Base-by-base conservation (phyloP, 2,797 vertebrate genomes). In the Graptemys geographica region DNA sequence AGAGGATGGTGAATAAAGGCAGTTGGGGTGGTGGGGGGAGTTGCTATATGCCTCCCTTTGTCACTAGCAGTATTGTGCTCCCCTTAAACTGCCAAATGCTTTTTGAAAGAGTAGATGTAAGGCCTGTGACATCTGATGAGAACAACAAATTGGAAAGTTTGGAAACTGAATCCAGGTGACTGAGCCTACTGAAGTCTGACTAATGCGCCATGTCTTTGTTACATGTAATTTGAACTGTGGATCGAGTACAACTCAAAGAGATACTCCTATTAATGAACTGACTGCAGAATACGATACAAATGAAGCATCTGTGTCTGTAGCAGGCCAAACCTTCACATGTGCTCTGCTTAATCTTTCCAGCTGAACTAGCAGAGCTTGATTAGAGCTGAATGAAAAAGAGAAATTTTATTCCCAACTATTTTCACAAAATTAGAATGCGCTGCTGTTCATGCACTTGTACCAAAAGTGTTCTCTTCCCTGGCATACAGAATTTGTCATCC, bases 121-220 rank as follows among this genome's bases (percentile, higher is more conserved):
- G 65, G 88, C 37, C 92, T 96, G 94, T 93, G 95, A 94, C 74
- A 97, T 74, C 85, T 89, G 94, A 97, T 91, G 49, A 94, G 80
- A 2, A 1, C 53, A 13, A 78, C 90, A 92, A 92, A 89, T 84
- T 84, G 95, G 96, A 95, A 96, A 96, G 90, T 96, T 93, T 89
- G 94, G 97, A 97, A 97, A 97, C 90, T 92, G 92, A 96, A 94
- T 89, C 94, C 94, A 56, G 57, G 86, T 90, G 79, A 81, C 84
- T 87, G 84, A 4, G 59, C 88, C 83, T 92, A 55, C 84, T 89
- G 84, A 93, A 89, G 93, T 86, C 93, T 95, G 95, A 91, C 89
- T 90, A 94, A 87, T 33, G 85, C 78, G 92, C 94, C 86, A 84
- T 92, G 85, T 93, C 97, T 96, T 90, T 95, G 90, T 74, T 83